Evolutionary conservation across 1,140 invertebrate genomes (phyloP).

Genomic region (Eriocheir sinensis): DNA sequence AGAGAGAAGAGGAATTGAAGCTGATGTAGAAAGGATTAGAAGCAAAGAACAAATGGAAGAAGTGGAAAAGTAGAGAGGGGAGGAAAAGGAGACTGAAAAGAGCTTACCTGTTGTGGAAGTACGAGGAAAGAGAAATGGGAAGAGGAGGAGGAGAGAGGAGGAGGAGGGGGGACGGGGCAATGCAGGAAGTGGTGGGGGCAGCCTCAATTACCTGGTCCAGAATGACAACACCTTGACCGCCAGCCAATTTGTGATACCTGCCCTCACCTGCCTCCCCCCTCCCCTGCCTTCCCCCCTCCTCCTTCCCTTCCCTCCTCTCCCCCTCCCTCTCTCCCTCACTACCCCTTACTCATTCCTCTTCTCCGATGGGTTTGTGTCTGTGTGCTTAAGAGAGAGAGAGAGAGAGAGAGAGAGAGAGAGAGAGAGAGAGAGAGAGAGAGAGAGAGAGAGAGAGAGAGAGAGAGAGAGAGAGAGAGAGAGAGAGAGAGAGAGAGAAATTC

Average conservation of each 20-base stretch:
- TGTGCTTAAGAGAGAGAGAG: not conserved
- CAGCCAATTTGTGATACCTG: not conserved
- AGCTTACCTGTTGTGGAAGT: no score
- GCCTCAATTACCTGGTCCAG: not conserved
- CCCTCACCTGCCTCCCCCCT: not conserved
- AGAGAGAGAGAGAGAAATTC: no score
- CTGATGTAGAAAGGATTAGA: no score
- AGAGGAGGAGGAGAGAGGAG: not conserved
- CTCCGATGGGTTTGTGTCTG: not conserved
- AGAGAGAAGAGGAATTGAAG: not conserved
- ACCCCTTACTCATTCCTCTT: not conserved
- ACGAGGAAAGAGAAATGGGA: not conserved
- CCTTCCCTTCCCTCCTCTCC: no score
- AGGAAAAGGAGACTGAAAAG: no score
- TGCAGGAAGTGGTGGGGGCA: not conserved
- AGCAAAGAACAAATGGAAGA: not conserved
- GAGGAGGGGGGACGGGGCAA: not conserved
- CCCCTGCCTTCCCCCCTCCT: no score
- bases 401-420: no score
- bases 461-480: not conserved
- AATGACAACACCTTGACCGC: not conserved
- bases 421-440: no score
- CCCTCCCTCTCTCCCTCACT: no score
- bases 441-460: not conserved
- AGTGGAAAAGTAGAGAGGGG: not conserved